Conservation (phyloP, 2,113 vertebrate genomes). For the Hemiprocne comata region DNA sequence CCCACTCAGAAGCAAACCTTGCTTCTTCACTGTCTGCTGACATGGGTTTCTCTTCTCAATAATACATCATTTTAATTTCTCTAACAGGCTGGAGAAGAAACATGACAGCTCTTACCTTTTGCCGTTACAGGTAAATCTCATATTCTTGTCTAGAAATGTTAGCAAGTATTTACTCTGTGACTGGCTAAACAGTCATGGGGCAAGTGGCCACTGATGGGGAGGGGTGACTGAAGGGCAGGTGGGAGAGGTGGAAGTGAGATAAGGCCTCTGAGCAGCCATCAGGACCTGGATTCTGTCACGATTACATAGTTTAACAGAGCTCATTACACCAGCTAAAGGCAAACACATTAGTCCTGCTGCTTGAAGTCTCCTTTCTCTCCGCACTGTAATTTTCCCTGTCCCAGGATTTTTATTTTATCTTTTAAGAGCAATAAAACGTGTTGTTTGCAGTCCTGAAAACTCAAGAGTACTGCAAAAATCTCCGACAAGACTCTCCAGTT, state of each 20-base stretch:
- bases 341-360: background rate
- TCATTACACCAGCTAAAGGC: background rate
- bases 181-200: background rate
- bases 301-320: background rate
- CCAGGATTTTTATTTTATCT: background rate
- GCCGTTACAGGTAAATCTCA: background rate
- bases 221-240: background rate
- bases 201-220: background rate
- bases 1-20: background rate
- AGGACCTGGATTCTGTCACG: background rate
- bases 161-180: background rate
- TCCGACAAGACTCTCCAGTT: background rate
- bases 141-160: background rate
- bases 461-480: background rate
- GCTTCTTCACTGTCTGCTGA: background rate
- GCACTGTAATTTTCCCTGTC: background rate
- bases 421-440: background rate
- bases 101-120: background rate
- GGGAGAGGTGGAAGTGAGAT: background rate
- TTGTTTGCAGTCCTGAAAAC: conserved; percentile 2
- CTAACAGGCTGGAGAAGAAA: background rate
- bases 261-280: background rate
- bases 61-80: background rate
- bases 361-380: background rate
- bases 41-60: background rate